Evolutionary conservation across 2,888 invertebrate genomes (phyloP).

Genomic region (Chymomyza procnemis): DNA sequence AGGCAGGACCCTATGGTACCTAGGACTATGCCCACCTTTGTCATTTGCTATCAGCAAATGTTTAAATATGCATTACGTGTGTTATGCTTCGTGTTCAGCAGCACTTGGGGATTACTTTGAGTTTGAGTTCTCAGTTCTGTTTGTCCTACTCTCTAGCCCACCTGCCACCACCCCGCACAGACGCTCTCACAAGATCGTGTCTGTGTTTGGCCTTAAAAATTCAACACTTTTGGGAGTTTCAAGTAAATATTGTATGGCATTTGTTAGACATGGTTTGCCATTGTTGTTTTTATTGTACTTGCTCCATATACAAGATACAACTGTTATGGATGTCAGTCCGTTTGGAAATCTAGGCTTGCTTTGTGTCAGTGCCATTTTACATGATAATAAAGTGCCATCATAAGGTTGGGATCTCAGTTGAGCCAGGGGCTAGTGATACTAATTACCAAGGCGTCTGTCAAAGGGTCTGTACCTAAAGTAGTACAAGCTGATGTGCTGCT

Average conservation of each 20-base stretch:
- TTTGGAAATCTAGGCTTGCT: not conserved
- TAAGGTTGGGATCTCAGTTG: not conserved
- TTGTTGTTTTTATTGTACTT: not conserved
- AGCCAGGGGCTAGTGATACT: not conserved
- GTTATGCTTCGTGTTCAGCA: conserved; percentile 68
- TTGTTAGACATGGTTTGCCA: conserved; percentile 28
- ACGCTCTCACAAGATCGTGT: conserved; percentile 1
- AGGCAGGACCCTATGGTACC: not conserved
- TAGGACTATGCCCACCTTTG: conserved; percentile 50
- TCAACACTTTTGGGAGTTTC: conserved; percentile 34
- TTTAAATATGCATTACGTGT: conserved; percentile 74
- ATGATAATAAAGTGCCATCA: not conserved
- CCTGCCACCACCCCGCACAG: not conserved
- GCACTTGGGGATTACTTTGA: conserved; percentile 67
- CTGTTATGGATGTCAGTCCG: not conserved
- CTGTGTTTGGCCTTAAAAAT: conserved; percentile 54
- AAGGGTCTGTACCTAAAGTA: not conserved
- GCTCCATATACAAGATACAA: not conserved
- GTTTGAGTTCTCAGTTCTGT: conserved; percentile 7
- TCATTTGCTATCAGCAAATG: conserved; percentile 74
- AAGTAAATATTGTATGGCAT: conserved; percentile 12
- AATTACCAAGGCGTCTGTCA: not conserved
- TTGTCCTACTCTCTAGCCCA: not conserved
- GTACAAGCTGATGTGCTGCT: not conserved
- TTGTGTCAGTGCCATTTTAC: not conserved